phyloP scores from a whole-genome alignment of 37 sponge, comb jelly and placozoan species.

The Petrosia ficiformis region DNA sequence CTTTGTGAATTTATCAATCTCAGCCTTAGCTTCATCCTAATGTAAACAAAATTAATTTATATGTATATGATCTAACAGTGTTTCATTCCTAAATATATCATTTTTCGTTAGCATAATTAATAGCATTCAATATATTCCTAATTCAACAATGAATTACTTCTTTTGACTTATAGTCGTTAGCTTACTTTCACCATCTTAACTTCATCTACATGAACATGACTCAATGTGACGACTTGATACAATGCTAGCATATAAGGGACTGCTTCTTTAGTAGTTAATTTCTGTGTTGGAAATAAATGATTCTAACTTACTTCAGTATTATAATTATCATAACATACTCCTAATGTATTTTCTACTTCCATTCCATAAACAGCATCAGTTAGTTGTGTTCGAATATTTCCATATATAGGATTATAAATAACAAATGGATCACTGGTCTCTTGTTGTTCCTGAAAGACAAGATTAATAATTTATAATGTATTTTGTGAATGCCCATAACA shows the following conservation, averaged over 20 bases:
- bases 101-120: too few relatives aligned
- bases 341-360: slow-evolving; percentile 9
- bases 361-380: slow-evolving; percentile 30
- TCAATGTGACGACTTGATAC: background rate
- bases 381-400: slow-evolving; percentile 26
- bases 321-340: too few relatives aligned
- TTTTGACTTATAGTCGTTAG: too few relatives aligned
- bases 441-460: too few relatives aligned
- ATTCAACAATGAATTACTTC: too few relatives aligned
- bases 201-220: background rate
- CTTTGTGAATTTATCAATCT: too few relatives aligned
- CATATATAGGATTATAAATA: slow-evolving; percentile 46
- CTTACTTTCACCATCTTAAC: background rate
- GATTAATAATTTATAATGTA: too few relatives aligned
- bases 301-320: slow-evolving; percentile 16
- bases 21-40: too few relatives aligned
- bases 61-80: too few relatives aligned
- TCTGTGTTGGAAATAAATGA: background rate
- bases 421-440: slow-evolving; percentile 53
- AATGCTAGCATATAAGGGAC: background rate
- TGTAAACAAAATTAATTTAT: background rate
- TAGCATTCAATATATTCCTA: too few relatives aligned
- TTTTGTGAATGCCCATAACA: too few relatives aligned
- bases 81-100: too few relatives aligned
- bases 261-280: background rate